Conservation (phyloP, 1,140 invertebrate genomes). For the Zaprionus nigranus region DNA sequence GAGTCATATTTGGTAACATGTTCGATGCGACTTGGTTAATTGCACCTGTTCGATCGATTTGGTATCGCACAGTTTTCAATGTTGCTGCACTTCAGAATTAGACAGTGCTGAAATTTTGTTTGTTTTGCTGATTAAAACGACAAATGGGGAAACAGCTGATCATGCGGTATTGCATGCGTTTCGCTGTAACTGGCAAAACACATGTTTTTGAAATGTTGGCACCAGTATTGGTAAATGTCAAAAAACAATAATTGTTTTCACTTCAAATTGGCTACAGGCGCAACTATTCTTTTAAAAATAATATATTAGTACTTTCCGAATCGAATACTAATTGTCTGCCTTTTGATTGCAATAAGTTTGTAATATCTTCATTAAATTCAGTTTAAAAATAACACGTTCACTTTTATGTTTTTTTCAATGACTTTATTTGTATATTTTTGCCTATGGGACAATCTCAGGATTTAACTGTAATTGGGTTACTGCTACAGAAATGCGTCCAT, state of each 20-base stretch:
- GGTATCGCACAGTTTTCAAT: conserved; percentile 2
- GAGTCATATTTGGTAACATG: conserved; percentile 52
- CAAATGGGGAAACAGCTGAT: conserved; percentile 32
- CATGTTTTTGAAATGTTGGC: conserved; percentile 1
- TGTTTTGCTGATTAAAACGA: neutral
- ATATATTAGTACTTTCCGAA: no score
- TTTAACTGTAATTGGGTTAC: neutral
- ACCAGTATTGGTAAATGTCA: neutral
- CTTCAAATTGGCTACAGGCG: no score
- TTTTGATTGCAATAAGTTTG: neutral
- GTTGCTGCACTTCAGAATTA: neutral
- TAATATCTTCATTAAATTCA: neutral
- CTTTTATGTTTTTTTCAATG: neutral
- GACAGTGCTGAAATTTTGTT: neutral
- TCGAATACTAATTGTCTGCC: neutral
- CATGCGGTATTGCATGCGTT: conserved; percentile 3
- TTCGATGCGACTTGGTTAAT: conserved; percentile 17
- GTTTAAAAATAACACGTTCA: neutral
- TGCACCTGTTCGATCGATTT: neutral
- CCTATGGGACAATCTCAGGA: neutral
- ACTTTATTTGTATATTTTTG: neutral
- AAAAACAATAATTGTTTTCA: neutral
- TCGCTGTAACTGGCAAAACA: neutral
- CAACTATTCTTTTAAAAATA: neutral
- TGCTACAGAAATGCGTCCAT: neutral